Conservation (phyloP, 2,113 vertebrate species). For the Lates calcarifer region DNA sequence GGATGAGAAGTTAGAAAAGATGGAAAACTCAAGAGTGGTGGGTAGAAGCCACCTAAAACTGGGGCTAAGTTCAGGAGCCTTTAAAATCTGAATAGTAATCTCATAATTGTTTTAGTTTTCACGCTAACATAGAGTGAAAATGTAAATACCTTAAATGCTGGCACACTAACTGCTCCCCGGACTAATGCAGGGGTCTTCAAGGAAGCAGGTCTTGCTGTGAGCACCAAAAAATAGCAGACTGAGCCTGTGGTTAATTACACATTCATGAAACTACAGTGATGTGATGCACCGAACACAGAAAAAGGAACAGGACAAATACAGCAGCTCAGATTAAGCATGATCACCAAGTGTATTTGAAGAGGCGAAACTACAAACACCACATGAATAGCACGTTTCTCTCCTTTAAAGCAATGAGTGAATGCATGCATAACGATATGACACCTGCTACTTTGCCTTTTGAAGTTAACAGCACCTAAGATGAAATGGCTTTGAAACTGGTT, state of each 20-base stretch:
- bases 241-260: constrained; percentile 86
- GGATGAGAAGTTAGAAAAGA: neutral
- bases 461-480: neutral
- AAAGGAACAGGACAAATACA: neutral
- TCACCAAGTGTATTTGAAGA: constrained; percentile 9
- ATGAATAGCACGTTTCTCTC: constrained; percentile 19
- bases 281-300: constrained; percentile 56
- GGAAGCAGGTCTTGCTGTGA: neutral
- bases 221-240: constrained; percentile 50
- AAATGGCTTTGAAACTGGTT: constrained; percentile 24
- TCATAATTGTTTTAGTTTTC: neutral
- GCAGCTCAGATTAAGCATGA: constrained; percentile 2
- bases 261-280: constrained; percentile 85
- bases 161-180: neutral
- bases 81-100: too few species aligned
- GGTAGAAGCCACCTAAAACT: neutral
- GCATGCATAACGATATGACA: constrained; percentile 22
- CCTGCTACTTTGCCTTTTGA: constrained; percentile 48
- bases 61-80: neutral
- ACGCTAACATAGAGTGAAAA: neutral
- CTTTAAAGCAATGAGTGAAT: constrained; percentile 13
- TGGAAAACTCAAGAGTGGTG: neutral
- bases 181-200: neutral
- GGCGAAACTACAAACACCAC: neutral
- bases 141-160: neutral